A percentile compares a stretch with the other conserved stretches of the same genome.
Conservation (phyloP, 2,797 vertebrate species). For the Limnodromus scolopaceus region DNA sequence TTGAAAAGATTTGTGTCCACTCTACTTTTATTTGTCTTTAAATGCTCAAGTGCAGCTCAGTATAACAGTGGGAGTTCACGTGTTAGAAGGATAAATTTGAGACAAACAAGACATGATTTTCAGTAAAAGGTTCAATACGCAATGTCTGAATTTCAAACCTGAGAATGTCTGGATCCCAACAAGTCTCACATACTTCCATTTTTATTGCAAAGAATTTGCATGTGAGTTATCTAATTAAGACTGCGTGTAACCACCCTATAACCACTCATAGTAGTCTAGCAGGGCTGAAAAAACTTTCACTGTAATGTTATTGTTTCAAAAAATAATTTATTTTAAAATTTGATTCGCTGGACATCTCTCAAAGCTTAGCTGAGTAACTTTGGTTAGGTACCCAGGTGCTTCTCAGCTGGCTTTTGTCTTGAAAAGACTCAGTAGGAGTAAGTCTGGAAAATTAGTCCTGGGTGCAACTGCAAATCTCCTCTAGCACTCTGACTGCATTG, state of each 20-base stretch:
- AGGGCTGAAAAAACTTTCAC: neutral
- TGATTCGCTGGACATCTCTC: neutral
- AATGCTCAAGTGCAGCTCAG: neutral
- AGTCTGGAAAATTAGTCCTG: neutral
- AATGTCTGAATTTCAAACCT: neutral
- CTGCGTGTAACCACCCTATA: neutral
- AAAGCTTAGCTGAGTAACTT: neutral
- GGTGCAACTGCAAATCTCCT: neutral
- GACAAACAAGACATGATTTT: neutral
- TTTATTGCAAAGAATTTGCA: neutral
- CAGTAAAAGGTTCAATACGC: neutral
- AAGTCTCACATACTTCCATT: fast-evolving
- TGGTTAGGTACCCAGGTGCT: neutral
- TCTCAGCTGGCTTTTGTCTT: neutral
- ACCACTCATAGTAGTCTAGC: neutral
- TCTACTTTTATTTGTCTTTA: neutral
- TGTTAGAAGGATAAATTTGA: neutral
- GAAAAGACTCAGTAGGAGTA: neutral
- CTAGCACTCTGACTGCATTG: fast-evolving
- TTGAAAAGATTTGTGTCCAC: neutral
- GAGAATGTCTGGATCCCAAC: neutral
- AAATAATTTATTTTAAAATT: neutral
- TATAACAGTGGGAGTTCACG: neutral
- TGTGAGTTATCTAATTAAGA: neutral
- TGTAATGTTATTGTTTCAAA: neutral